Evolutionary conservation across 2,113 vertebrate genomes (phyloP), one percentile per base, ranked within the genome.

Genomic region (Notiomystis cincta): DNA sequence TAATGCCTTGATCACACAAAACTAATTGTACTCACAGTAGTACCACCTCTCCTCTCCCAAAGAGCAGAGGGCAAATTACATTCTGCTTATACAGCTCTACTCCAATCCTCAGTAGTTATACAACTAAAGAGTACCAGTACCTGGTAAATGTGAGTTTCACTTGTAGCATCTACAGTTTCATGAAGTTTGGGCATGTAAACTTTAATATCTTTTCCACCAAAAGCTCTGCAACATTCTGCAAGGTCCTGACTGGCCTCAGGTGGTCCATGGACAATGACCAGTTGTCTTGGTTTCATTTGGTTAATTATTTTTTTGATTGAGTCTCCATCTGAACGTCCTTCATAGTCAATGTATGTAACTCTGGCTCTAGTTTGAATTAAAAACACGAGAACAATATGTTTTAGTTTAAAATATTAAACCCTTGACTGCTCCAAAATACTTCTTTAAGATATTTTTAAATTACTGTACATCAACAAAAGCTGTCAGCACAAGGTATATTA

Each of bases 291-390:
- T 78, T 99, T 99, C 99, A 99, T 99, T 97, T 99, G 99, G 97
- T 99, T 99, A 89, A 99, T 99, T 54, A 99, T 99, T 98, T 99
- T 99, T 95, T 99, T 99, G 97, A 99, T 99, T 88, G 99, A 99
- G 96, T 99, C 99, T 2, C 99, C 99, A 37, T 99, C 99, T 22
- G 99, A 99, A 60, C 99, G 99, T 53, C 99, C 99, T 97, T 99
- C 99, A 18, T 99, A 99, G 97, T 99, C 99, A 82, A 99, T 99
- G 88, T 99, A 99, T 0, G 99, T 99, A 82, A 99, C 97, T 85
- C 99, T 98, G 53, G 99, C 99, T 98, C 99, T 99, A 96, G 45
- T 90, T 51, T 50, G 7, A 91, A 83, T 31, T 50, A 60, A 95
- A 93, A 87, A 56, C 2, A 14, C 57, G 7, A 81, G 9, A 89